These are phyloP conservation scores for Antedon mediterranea DNA, from an alignment of 53 echinoderm and acorn worm species.

Conservation along the genomic window DNA sequence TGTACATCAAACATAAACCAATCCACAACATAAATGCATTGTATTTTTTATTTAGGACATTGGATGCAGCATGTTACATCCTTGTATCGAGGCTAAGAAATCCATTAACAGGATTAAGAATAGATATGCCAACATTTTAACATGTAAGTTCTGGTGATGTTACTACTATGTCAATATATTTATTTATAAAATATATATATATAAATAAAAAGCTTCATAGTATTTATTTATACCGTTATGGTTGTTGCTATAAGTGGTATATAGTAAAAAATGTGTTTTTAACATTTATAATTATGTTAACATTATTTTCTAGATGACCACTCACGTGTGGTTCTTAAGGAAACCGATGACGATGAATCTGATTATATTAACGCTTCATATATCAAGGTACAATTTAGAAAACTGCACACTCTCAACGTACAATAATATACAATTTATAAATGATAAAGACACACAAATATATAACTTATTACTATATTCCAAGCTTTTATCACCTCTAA, in stretches of 20 bases:
- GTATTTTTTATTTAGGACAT: not conserved
- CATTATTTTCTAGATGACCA: constrained; percentile 61
- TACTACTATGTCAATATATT: too few relatives aligned
- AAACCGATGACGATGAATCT: constrained; percentile 31
- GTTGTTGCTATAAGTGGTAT: too few relatives aligned
- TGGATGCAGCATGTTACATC: not conserved
- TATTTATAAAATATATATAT: too few relatives aligned
- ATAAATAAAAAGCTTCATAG: too few relatives aligned
- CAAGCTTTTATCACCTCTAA: too few relatives aligned
- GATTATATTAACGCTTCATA: constrained; percentile 93
- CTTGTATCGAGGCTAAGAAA: constrained; percentile 15
- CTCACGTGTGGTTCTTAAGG: constrained; percentile 57
- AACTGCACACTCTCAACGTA: too few relatives aligned
- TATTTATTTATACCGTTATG: too few relatives aligned
- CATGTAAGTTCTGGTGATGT: constrained; percentile 69
- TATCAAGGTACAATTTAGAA: constrained; percentile 50
- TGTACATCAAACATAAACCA: not conserved
- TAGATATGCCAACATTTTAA: constrained; percentile 61
- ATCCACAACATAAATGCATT: not conserved
- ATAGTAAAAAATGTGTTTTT: not conserved
- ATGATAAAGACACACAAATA: too few relatives aligned
- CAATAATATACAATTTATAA: too few relatives aligned
- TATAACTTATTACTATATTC: too few relatives aligned
- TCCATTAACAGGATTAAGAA: constrained; percentile 47
- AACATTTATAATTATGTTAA: not conserved